Base-by-base conservation (phyloP, 2,888 invertebrate species). In the Philaethria dido region DNA sequence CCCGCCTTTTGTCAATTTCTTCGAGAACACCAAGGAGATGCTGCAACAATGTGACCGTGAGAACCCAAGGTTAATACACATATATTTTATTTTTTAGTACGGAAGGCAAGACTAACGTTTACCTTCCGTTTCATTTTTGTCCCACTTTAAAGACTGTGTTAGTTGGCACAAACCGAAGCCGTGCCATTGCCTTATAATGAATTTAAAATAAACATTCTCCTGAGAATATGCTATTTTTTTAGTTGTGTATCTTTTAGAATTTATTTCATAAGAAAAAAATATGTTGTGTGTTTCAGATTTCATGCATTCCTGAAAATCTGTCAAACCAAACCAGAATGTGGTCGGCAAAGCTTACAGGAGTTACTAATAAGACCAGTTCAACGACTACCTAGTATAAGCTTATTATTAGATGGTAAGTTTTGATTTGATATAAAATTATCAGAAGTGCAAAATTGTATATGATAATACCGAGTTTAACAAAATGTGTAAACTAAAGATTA, bases 251-350 rank as follows among this genome's bases (percentile, higher is more conserved):
- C 33, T n/a, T n/a, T n/a, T 29, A 29, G 3, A 29, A 29, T 6
- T 29, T 29, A 6, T 29, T 29, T 29, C 6, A 29, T 39, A 39
- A n/a, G n/a, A n/a, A n/a, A n/a, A n/a, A n/a, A n/a, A n/a, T n/a
- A n/a, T n/a, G n/a, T n/a, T 66, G 48, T 65, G 64, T 70, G 54
- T 88, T 88, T 61, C 81, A 93, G 94, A 87, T 99, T 99, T 94
- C 98, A 99, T 93, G 99, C 99, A 81, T 99, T 99, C 93, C 94
- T 99, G 74, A 99, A 99, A 94, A 98, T 98, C 79, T 96, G 97
- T 85, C 97, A 98, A 92, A 96, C 97, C 45, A 96, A 96, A 86
- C 98, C 98, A 8, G 99, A 99, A 87, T 99, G 99, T 89, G 98
- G 98, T 29, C 94, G 99, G 77, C 99, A 99, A 92, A 97, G 96